A percentile compares a stretch with the other conserved stretches of the same genome.
Evolutionary conservation across 2,113 vertebrate species (phyloP).

Genomic region (Chunga burmeisteri): DNA sequence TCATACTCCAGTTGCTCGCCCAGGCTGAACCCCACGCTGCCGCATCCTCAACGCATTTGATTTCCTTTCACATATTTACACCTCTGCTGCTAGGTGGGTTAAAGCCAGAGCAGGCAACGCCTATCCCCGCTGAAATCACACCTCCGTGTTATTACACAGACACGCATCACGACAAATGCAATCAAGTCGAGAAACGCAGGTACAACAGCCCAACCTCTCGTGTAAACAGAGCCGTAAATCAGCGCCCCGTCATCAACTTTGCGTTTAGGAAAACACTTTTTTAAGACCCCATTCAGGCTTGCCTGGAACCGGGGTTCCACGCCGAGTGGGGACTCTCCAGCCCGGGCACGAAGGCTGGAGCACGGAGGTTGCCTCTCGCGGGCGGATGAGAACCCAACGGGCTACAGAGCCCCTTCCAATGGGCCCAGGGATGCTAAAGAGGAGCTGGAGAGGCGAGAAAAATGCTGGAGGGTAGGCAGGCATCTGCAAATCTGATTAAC

Average conservation of each 20-base stretch:
- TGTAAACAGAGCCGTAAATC: background rate
- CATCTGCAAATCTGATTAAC: background rate
- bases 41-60: background rate
- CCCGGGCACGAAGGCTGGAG: background rate
- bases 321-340: background rate
- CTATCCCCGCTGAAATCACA: fast-evolving
- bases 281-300: background rate
- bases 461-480: background rate
- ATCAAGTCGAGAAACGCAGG: background rate
- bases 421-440: background rate
- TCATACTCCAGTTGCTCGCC: background rate
- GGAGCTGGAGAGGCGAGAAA: background rate
- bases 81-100: background rate
- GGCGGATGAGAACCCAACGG: background rate
- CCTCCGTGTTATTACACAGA: background rate
- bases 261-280: background rate
- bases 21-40: background rate
- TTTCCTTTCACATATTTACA: background rate
- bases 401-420: background rate
- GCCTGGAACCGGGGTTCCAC: background rate
- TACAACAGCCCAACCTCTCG: background rate
- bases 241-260: background rate
- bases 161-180: background rate
- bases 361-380: background rate
- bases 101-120: background rate